Evolutionary conservation across 2,888 invertebrate genomes (phyloP).

Genomic region (Hydroisotoma schaefferi): DNA sequence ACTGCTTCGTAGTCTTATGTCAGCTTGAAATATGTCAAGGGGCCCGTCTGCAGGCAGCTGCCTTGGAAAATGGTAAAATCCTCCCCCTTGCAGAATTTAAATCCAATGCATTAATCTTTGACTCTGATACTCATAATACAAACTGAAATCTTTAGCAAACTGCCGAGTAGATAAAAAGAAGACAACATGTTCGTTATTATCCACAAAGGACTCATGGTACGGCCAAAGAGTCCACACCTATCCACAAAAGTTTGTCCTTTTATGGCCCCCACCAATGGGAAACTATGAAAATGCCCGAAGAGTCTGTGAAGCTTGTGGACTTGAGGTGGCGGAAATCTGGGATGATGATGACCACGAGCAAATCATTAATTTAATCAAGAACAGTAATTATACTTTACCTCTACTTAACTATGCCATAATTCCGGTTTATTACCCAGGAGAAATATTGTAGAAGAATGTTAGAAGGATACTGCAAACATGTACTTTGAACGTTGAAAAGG

Average conservation of each 20-base stretch:
- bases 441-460: too few relatives aligned
- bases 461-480: neutral
- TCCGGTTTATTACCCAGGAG: too few relatives aligned
- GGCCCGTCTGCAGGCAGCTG: too few relatives aligned
- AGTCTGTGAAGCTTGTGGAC: constrained; percentile 19
- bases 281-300: neutral
- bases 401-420: too few relatives aligned
- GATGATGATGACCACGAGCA: constrained; percentile 32
- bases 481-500: neutral
- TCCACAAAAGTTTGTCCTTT: neutral
- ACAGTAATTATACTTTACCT: neutral
- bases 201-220: neutral
- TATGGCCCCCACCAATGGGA: neutral
- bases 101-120: neutral
- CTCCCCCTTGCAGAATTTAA: too few relatives aligned
- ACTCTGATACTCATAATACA: neutral
- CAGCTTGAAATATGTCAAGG: too few relatives aligned
- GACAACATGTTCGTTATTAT: neutral
- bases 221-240: neutral
- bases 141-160: neutral
- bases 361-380: constrained; percentile 4
- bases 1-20: too few relatives aligned
- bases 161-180: neutral
- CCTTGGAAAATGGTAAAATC: too few relatives aligned
- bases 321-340: constrained; percentile 28